These are phyloP conservation scores for Geococcyx californianus DNA, from an alignment of 2,113 vertebrate genomes.

Conservation along the genomic window DNA sequence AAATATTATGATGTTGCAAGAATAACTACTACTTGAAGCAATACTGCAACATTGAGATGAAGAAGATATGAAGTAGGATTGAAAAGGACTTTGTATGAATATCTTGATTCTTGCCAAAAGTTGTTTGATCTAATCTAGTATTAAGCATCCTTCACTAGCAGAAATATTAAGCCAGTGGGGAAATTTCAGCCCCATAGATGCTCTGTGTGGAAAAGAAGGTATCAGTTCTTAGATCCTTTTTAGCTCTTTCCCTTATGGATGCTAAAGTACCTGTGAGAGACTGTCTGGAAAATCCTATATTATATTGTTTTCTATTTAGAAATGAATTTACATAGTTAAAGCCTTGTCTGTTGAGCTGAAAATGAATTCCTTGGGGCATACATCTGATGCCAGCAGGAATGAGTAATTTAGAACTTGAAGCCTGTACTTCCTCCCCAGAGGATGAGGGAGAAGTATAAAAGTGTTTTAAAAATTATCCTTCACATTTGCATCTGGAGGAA, in stretches of 20 bases:
- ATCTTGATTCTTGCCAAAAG: not conserved
- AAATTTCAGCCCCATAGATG: not conserved
- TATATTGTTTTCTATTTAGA: slow-evolving; percentile 65
- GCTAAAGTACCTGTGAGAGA: slow-evolving; percentile 11
- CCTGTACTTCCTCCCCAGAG: slow-evolving; percentile 49
- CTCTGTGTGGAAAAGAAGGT: not conserved
- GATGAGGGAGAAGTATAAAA: slow-evolving; percentile 25
- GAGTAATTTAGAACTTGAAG: slow-evolving; percentile 69
- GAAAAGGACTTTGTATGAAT: not conserved
- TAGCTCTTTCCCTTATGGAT: not conserved
- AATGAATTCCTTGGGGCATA: slow-evolving; percentile 62
- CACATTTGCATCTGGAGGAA: slow-evolving; percentile 59
- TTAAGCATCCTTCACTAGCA: not conserved
- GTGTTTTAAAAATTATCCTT: slow-evolving; percentile 45
- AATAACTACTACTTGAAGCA: not conserved
- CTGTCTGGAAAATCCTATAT: not conserved
- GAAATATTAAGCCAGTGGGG: not conserved
- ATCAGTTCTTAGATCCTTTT: not conserved
- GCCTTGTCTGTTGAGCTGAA: slow-evolving; percentile 51
- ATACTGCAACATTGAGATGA: not conserved
- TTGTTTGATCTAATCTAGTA: not conserved
- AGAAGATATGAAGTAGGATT: not conserved
- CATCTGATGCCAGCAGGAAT: slow-evolving; percentile 58
- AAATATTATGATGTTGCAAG: not conserved
- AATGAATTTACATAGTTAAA: slow-evolving; percentile 53